phyloP scores from a whole-genome alignment of 2,797 vertebrate genomes.

The Muscicapa comitata region DNA sequence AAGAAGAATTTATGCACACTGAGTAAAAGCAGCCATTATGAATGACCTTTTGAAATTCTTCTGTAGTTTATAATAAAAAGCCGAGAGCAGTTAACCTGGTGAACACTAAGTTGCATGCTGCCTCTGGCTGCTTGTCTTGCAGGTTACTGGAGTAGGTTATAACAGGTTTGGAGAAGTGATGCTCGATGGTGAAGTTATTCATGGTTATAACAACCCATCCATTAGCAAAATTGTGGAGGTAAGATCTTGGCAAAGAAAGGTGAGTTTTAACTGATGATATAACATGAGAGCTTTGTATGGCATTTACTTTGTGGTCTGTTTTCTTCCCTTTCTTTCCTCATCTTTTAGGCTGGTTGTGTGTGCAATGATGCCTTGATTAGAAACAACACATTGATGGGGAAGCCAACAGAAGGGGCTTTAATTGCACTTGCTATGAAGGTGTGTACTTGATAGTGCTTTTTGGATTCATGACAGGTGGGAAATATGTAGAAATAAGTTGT shows the following conservation, averaged over 20 bases:
- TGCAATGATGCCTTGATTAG: conserved; percentile 95
- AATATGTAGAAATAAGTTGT: background rate
- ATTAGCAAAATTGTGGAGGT: conserved; percentile 93
- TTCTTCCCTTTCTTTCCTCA: background rate
- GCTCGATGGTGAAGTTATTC: conserved; percentile 86
- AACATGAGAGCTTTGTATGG: background rate
- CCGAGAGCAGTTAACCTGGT: background rate
- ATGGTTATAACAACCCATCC: conserved; percentile 88
- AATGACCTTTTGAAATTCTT: background rate
- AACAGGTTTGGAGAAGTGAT: conserved; percentile 90
- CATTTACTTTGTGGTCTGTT: background rate
- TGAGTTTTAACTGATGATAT: background rate
- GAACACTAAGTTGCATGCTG: background rate
- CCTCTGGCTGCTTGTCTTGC: conserved; percentile 11
- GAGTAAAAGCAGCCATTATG: background rate
- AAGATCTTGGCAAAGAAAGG: conserved; percentile 33
- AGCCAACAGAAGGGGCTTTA: conserved; percentile 90
- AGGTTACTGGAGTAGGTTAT: conserved; percentile 97
- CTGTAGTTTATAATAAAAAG: background rate
- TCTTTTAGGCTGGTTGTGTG: conserved; percentile 85
- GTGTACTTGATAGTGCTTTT: background rate
- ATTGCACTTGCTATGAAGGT: conserved; percentile 85
- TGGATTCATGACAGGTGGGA: background rate
- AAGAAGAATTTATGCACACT: background rate
- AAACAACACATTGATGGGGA: conserved; percentile 89